phyloP scores from a whole-genome alignment of 2,113 vertebrate genomes.

The Rhombomys opimus region DNA sequence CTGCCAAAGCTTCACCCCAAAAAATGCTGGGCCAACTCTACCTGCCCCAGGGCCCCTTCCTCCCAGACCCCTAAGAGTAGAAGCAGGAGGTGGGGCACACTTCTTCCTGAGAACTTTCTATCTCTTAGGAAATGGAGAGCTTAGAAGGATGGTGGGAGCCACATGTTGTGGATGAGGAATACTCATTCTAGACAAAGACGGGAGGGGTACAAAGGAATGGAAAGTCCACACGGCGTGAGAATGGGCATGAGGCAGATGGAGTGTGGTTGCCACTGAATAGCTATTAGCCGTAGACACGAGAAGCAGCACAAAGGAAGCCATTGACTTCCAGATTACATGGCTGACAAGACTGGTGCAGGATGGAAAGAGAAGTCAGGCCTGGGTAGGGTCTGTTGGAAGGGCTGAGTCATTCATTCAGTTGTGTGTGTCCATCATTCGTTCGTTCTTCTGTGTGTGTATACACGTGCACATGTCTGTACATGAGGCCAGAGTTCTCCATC shows the following conservation, averaged over 20 bases:
- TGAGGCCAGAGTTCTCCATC: neutral
- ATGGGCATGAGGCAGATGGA: accelerated
- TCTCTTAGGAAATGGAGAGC: neutral
- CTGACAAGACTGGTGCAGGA: accelerated
- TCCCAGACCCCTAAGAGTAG: neutral
- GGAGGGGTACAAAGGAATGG: neutral
- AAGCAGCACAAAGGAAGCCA: neutral
- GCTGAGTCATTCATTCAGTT: neutral
- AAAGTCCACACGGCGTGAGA: neutral
- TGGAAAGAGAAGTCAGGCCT: neutral
- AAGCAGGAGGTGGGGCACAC: neutral
- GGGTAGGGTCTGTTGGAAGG: neutral
- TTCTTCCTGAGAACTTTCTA: neutral
- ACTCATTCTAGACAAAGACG: neutral
- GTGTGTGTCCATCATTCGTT: neutral
- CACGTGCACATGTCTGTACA: too few relatives aligned
- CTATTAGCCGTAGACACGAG: neutral
- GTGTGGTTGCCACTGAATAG: neutral
- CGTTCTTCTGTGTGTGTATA: neutral
- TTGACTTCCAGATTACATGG: neutral
- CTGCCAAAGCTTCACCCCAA: slow-evolving; percentile 1
- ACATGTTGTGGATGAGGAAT: neutral
- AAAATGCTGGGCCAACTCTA: neutral
- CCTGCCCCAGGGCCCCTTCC: neutral
- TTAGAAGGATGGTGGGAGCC: neutral